These are phyloP conservation scores for Centropus bengalensis DNA, from an alignment of 2,113 vertebrate genomes.

Conservation along the genomic window DNA sequence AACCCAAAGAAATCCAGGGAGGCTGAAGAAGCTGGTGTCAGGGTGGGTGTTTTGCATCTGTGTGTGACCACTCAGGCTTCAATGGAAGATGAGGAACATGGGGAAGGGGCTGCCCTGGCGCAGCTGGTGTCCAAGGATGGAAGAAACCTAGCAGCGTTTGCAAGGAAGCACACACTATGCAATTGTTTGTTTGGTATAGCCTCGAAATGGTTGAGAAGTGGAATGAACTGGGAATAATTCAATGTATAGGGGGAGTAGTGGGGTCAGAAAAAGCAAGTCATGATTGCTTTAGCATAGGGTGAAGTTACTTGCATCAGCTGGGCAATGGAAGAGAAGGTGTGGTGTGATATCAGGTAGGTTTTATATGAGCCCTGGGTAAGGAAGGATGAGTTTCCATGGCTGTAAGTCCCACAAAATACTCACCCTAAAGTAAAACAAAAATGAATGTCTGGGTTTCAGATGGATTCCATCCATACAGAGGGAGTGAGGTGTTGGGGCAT, in stretches of 20 bases:
- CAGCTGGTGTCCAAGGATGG: background rate
- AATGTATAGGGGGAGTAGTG: rapidly evolving
- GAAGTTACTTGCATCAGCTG: background rate
- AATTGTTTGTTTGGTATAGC: rapidly evolving
- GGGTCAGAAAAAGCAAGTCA: background rate
- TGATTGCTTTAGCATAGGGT: rapidly evolving
- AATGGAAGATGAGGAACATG: background rate
- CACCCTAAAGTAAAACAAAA: background rate
- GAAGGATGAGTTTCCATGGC: background rate
- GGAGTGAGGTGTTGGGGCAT: background rate
- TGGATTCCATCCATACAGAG: rapidly evolving
- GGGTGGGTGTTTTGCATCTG: background rate
- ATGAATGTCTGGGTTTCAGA: rapidly evolving
- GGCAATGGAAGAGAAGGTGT: background rate
- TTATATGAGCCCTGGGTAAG: background rate
- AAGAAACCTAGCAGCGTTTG: background rate
- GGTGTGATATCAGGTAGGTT: background rate
- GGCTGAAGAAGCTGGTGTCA: background rate
- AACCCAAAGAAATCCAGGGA: background rate
- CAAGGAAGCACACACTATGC: too few species aligned
- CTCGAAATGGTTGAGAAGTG: background rate
- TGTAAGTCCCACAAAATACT: background rate
- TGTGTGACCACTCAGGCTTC: rapidly evolving
- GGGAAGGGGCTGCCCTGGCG: background rate
- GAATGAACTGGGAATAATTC: background rate